Evolutionary conservation across 1,140 invertebrate genomes (phyloP), one percentile per base, ranked within the genome.

Genomic region (Psilanteris sp.): DNA sequence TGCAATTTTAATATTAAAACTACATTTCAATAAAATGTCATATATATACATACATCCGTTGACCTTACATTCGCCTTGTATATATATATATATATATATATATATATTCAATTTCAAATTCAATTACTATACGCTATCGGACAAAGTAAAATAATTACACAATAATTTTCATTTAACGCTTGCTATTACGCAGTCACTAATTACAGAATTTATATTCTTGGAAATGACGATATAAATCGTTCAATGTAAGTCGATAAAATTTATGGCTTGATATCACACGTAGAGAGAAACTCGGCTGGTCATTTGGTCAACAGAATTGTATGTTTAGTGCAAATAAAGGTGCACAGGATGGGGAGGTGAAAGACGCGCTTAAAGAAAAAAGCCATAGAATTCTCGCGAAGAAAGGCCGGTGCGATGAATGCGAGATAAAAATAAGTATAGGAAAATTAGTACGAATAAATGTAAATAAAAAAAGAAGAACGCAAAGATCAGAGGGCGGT

Each of bases 401-500:
- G 57, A 67, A 66, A 57, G 39, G 18, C 44, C 43, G 50, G 52
- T 34, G 24, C 31, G 14, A 29, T 52, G 46, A n/a, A n/a, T 15
- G 29, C 14, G 1, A 8, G 50, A 70, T 61, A 48, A 24, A 70
- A 62, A 74, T 41, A 57, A 62, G 57, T 62, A 54, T 24, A 71
- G 34, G 18, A 31, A 9, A 59, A 36, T n/a, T 11, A 22, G 27
- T 5, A 27, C 7, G 46, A 34, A 43, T 24, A 27, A 44, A 77
- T 18, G 48, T 50, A 55, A 54, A 68, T 22, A 20, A 67, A 66
- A 62, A 24, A 37, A 72, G 37, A 76, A 24, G 52, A 31, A 64
- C 32, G 43, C 6, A 20, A 50, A 74, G 66, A 78, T 76, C 72
- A 74, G 81, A 81, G 61, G 74, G 72, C 73, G 73, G 78, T 80